Evolutionary conservation across 2,797 vertebrate genomes (phyloP), one percentile per base, ranked within the genome.

Genomic region (Oreochromis grahami): DNA sequence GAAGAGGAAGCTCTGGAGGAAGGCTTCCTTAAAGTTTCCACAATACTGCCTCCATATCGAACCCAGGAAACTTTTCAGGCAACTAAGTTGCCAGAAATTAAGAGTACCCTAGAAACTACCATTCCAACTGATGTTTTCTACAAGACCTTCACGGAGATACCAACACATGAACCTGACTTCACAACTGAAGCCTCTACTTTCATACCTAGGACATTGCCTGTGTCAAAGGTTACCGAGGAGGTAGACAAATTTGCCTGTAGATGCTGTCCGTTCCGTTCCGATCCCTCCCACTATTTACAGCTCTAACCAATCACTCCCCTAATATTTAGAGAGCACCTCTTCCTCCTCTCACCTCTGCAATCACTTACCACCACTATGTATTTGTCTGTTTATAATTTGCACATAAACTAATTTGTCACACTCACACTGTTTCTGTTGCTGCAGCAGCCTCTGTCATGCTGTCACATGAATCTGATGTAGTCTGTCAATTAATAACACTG

Each of bases 151-250:
- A 55, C 84, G 3, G 94, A 94, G 92, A 94, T 94, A 94, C 79
- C 91, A 81, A 95, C 93, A 29, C 92, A 89, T 7, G 90, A 94
- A 79, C 92, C 95, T 4, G 95, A 95, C 65, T 84, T 89, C 72
- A 83, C 84, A 70, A 21, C 87, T 21, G 93, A 94, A 83, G 88
- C 89, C 43, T 79, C 87, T 74, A 24, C 90, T 29, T 77, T 78
- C 82, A 81, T 82, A 53, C 77, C 92, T 60, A 90, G 60, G 53
- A 32, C 80, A 43, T n/a, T 93, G 78, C 92, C 92, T 34, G 88
- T 94, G 81, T 85, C 92, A 80, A 79, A 88, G 88, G 90, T 94
- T 87, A 84, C 90, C 76, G 89, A 91, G 93, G 95, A 97, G 92
- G 93, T 95, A 94, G 88, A 93, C 78, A 79, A 58, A 83, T 87